Conservation (phyloP, 2,797 vertebrate species). For the Rhynchonycteris naso region DNA sequence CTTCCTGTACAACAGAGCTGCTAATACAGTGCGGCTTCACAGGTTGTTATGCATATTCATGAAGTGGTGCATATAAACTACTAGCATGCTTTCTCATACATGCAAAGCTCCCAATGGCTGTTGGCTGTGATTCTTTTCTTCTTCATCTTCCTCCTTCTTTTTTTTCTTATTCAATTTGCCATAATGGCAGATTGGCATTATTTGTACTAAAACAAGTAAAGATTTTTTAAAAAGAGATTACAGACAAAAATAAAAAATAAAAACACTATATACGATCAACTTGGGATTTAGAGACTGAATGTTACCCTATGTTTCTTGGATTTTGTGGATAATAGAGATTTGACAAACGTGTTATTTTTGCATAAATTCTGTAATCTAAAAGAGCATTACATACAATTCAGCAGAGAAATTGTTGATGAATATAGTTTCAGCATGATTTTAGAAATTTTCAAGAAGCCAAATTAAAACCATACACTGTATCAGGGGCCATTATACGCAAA, state of each 20-base stretch:
- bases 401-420: neutral
- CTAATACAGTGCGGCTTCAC: neutral
- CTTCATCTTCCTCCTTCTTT: neutral
- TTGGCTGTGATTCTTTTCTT: neutral
- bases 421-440: neutral
- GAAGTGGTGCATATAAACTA: neutral
- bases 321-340: neutral
- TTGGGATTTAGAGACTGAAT: neutral
- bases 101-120: neutral
- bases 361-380: neutral
- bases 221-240: neutral
- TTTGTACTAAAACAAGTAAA: neutral
- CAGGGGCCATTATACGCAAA: neutral
- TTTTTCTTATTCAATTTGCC: neutral
- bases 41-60: neutral
- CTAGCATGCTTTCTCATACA: neutral
- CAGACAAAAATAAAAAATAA: neutral
- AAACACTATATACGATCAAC: neutral
- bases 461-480: neutral
- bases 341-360: neutral
- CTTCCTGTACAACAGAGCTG: neutral
- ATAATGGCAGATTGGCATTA: neutral
- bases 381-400: neutral
- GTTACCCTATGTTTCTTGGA: neutral
- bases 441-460: neutral